These are phyloP conservation scores for Opisthograptis luteolata DNA, from an alignment of 2,888 invertebrate genomes.

Conservation along the genomic window DNA sequence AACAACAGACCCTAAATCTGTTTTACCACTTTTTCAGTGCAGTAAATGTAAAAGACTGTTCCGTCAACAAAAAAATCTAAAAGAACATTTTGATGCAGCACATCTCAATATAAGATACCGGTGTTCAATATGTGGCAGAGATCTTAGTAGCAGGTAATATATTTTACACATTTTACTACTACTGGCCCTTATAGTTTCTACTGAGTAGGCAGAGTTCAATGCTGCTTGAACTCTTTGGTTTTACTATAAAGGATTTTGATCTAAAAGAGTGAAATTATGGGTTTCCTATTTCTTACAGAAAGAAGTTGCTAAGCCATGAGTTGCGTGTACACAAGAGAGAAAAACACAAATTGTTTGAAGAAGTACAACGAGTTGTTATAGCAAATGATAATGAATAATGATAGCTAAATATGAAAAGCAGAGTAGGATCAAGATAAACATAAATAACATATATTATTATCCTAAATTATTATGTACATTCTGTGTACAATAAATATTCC, in stretches of 20 bases:
- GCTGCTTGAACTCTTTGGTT: no score
- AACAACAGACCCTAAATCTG: background rate
- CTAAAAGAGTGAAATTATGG: no score
- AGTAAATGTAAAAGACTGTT: slow-evolving; percentile 41
- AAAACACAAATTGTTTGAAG: slow-evolving; percentile 35
- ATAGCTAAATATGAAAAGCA: no score
- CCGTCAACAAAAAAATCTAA: slow-evolving; percentile 33
- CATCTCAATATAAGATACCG: slow-evolving; percentile 43
- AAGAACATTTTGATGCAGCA: slow-evolving; percentile 43
- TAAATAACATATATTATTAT: no score
- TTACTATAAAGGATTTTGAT: no score
- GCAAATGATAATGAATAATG: slow-evolving; percentile 29
- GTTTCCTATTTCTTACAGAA: slow-evolving; percentile 26
- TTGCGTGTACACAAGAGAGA: slow-evolving; percentile 36
- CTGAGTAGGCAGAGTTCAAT: no score
- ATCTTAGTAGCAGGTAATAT: slow-evolving; percentile 38
- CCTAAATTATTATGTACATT: no score
- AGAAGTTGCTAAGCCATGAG: slow-evolving; percentile 35
- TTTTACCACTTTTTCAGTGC: slow-evolving; percentile 33
- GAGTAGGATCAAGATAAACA: no score
- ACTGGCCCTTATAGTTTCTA: background rate
- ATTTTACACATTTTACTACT: background rate
- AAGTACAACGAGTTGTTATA: slow-evolving; percentile 33
- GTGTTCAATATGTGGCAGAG: slow-evolving; percentile 40
- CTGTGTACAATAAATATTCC: no score